Evolutionary conservation across 1,140 invertebrate species (phyloP).

Genomic region (Zophobas morio): DNA sequence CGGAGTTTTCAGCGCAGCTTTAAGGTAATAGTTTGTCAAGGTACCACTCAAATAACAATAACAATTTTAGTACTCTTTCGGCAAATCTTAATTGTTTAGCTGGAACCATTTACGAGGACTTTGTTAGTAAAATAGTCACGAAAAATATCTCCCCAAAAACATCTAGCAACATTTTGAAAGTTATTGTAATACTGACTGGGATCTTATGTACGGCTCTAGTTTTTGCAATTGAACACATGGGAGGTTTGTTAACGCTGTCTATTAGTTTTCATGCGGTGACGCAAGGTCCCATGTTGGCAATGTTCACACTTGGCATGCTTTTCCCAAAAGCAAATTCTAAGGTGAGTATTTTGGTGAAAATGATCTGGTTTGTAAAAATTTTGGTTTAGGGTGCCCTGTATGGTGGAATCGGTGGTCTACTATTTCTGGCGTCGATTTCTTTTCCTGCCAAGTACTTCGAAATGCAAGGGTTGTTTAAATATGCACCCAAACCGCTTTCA

Average conservation of each 20-base stretch:
- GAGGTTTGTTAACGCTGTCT: constrained; percentile 74
- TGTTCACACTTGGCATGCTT: constrained; percentile 71
- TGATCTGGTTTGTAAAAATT: neutral
- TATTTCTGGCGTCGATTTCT: neutral
- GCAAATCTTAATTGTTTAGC: constrained; percentile 78
- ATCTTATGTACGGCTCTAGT: constrained; percentile 72
- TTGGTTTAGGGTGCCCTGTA: neutral
- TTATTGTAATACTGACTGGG: constrained; percentile 74
- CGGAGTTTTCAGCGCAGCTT: constrained; percentile 76
- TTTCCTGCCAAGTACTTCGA: neutral
- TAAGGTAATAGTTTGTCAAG: constrained; percentile 68
- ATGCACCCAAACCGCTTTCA: no score
- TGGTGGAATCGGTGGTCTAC: neutral
- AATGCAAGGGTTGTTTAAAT: neutral
- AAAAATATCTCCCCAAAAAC: constrained; percentile 67
- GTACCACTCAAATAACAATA: neutral
- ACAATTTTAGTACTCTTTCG: constrained; percentile 74
- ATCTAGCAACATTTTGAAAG: constrained; percentile 71
- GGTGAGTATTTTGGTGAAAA: neutral
- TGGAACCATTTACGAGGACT: constrained; percentile 79
- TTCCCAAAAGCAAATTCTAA: neutral
- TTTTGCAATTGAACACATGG: constrained; percentile 75
- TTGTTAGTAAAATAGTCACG: constrained; percentile 68
- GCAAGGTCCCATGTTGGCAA: constrained; percentile 76
- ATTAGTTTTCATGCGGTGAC: constrained; percentile 75